A percentile compares a stretch with the other conserved stretches of the same genome.
phyloP scores from a whole-genome alignment of 64 coral and sea anemone species.

The Platygyra sinensis region DNA sequence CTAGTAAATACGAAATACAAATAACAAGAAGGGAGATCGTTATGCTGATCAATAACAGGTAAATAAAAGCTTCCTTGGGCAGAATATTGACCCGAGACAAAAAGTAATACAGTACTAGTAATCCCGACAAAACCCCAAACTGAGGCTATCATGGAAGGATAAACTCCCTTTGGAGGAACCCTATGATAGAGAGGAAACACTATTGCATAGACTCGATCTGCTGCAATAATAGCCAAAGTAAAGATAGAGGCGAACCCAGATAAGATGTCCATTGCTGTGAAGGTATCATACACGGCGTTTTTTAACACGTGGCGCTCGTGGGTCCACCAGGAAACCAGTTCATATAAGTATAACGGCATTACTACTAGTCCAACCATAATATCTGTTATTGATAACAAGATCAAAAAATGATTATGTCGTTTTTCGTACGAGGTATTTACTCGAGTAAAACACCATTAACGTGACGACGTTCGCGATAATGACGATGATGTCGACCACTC shows the following conservation, averaged over 20 bases:
- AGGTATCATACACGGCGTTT: conserved; percentile 30
- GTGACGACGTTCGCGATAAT: conserved; percentile 50
- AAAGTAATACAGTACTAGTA: conserved; percentile 52
- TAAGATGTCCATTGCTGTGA: conserved; percentile 66
- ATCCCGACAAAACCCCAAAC: conserved; percentile 62
- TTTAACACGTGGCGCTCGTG: conserved; percentile 8
- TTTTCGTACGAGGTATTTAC: conserved; percentile 56
- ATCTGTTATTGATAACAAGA: conserved; percentile 57
- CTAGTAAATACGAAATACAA: conserved; percentile 50
- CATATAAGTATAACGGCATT: conserved; percentile 75
- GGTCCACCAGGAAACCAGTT: conserved; percentile 39
- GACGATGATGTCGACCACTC: conserved; percentile 42
- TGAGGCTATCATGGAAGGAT: conserved; percentile 24
- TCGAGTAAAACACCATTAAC: conserved; percentile 51
- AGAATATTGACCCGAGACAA: conserved; percentile 45
- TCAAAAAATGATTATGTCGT: conserved; percentile 67
- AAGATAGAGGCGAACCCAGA: conserved; percentile 80
- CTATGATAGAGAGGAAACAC: conserved; percentile 53
- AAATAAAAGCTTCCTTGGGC: conserved; percentile 44
- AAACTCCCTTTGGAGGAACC: conserved; percentile 4
- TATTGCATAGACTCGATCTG: conserved; percentile 64
- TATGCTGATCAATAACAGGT: conserved; percentile 41
- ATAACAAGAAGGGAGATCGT: conserved; percentile 52
- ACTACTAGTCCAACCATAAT: conserved; percentile 57
- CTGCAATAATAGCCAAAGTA: conserved; percentile 63